phyloP scores from a whole-genome alignment of 2,888 invertebrate species.

The Lycia hirtaria region DNA sequence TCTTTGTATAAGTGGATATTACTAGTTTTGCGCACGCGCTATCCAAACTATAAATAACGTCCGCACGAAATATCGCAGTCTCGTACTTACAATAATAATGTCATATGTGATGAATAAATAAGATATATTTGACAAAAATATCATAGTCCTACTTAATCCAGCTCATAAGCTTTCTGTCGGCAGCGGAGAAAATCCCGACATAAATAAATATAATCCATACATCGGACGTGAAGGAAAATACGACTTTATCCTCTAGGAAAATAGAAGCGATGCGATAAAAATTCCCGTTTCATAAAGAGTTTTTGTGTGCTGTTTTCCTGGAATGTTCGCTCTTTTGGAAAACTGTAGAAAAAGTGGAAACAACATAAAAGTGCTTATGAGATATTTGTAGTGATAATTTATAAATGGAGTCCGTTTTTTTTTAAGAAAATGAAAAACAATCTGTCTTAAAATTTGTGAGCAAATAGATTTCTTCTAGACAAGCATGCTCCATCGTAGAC shows the following conservation, averaged over 20 bases:
- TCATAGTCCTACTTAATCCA: constrained; percentile 11
- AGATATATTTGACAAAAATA: constrained; percentile 2
- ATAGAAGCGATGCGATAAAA: constrained; percentile 12
- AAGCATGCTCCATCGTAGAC: too few species aligned
- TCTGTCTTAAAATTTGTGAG: too few species aligned
- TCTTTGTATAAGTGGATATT: too few species aligned
- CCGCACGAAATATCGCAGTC: neutral
- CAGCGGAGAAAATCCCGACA: constrained; percentile 23
- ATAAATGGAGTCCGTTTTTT: too few species aligned
- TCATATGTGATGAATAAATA: neutral
- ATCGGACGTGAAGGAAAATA: constrained; percentile 18
- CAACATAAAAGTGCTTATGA: neutral
- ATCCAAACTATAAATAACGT: too few species aligned
- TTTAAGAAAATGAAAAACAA: too few species aligned
- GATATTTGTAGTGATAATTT: too few species aligned
- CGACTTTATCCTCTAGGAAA: constrained; percentile 9
- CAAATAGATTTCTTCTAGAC: too few species aligned
- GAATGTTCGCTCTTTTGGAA: neutral
- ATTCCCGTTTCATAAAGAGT: constrained; percentile 5
- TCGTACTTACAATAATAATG: neutral
- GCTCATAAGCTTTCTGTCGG: constrained; percentile 22
- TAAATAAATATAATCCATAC: constrained; percentile 34
- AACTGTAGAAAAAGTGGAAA: neutral
- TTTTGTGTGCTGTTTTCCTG: neutral
- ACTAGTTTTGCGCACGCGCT: too few species aligned